Conservation (phyloP, 2,888 invertebrate genomes). For the Rhamnusium bicolor region DNA sequence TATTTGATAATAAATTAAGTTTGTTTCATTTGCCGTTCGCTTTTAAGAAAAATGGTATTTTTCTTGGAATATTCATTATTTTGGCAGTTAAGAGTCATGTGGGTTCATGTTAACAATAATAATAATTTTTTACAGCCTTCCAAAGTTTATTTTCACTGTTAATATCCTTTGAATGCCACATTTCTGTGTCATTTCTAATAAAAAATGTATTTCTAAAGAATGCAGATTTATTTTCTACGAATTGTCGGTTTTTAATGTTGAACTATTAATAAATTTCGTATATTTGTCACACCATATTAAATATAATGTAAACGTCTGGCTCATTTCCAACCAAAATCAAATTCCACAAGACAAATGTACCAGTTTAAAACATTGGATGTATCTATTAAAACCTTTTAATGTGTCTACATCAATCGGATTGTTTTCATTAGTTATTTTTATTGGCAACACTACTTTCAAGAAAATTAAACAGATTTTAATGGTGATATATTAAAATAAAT, state of each 20-base stretch:
- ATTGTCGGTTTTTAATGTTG: conserved; percentile 18
- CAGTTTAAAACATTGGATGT: conserved; percentile 34
- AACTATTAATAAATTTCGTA: conserved; percentile 17
- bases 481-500: conserved; percentile 29
- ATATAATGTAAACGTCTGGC: conserved; percentile 18
- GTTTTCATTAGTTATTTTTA: conserved; percentile 32
- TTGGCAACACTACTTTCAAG: conserved; percentile 25
- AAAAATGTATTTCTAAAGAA: background rate
- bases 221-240: background rate
- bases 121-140: conserved; percentile 25
- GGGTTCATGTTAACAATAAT: conserved; percentile 23
- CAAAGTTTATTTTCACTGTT: conserved; percentile 17
- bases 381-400: conserved; percentile 29
- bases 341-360: conserved; percentile 31
- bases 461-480: conserved; percentile 22
- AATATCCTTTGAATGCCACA: background rate
- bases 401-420: conserved; percentile 20
- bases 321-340: conserved; percentile 28
- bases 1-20: no score
- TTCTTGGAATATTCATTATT: conserved; percentile 10
- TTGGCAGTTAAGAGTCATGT: conserved; percentile 17
- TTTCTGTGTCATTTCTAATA: conserved; percentile 9
- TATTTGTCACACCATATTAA: conserved; percentile 13
- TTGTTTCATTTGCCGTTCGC: background rate
- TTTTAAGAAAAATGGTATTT: background rate